Conservation (phyloP, 2,888 invertebrate species). For the Stenotaenia linearis region DNA sequence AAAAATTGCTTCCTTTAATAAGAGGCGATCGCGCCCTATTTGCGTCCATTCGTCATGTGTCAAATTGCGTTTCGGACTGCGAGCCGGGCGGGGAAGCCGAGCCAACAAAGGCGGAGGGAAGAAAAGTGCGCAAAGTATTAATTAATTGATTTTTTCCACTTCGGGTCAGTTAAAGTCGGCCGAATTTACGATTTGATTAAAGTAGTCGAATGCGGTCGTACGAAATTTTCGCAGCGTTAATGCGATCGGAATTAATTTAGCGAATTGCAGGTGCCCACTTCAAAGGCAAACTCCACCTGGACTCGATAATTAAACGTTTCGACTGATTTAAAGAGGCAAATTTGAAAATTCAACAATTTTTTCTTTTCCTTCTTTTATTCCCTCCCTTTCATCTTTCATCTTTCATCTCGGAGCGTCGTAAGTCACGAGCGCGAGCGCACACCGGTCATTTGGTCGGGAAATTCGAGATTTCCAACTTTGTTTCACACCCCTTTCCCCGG, state of each 20-base stretch:
- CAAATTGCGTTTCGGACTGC: background rate
- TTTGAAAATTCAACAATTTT: no score
- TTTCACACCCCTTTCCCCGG: background rate
- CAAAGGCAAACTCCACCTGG: background rate
- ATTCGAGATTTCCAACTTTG: slow-evolving; percentile 26
- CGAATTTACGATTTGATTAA: background rate
- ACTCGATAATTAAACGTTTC: slow-evolving; percentile 8
- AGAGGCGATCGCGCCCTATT: slow-evolving; percentile 19
- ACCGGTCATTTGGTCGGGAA: slow-evolving; percentile 29
- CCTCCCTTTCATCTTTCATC: background rate
- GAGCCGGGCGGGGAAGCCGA: background rate
- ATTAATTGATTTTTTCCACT: background rate
- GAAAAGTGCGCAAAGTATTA: background rate
- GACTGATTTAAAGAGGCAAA: background rate
- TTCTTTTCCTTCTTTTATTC: background rate
- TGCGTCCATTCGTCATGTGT: background rate
- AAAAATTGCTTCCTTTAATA: background rate
- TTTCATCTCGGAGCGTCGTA: slow-evolving; percentile 13
- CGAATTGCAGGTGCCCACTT: slow-evolving; percentile 16
- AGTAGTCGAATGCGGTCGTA: background rate
- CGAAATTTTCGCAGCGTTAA: slow-evolving; percentile 8
- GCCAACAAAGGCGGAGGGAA: background rate
- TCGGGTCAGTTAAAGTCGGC: background rate
- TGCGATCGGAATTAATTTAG: slow-evolving; percentile 21
- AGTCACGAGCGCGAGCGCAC: slow-evolving; percentile 18